Evolutionary conservation across 1,140 invertebrate genomes (phyloP), one percentile per base, ranked within the genome.

Genomic region (Hylyphantes graminicola): DNA sequence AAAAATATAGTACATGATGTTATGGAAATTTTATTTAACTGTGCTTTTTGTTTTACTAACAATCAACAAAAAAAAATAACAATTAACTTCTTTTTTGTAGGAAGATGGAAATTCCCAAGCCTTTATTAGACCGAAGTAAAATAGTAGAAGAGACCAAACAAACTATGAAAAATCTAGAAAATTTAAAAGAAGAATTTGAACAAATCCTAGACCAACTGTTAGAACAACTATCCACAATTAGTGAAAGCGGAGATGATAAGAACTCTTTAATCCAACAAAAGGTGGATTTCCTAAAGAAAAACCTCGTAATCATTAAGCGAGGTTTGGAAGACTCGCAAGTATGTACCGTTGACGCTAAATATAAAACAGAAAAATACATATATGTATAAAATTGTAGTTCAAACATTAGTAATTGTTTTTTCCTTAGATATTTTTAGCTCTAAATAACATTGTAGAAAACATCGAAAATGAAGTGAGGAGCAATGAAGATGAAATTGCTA

Each of bases 261-360:
- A 80, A 80, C 51, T 80, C 77, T 15, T 35, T 80, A 8, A 80
- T 80, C 19, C 13, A 80, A 50, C 65, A 80, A 70, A 80, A 80
- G 70, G 77, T 80, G n/a, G 77, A 80, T 11, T 65, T 68, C 17
- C 59, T 80, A 17, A 70, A 59, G 12, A 80, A 80, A 50, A 59
- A 80, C 59, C 59, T 80, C 17, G 15, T 70, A 10, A 48, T 65
- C 12, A 80, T 80, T 51, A 55, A 80, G n/a, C 17, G 77, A 57
- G 77, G 77, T 19, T 35, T 80, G 51, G 77, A 53, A n/a, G 77
- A 80, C 48, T 68, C 77, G 11, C 65, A 80, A 17, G 77, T 80
- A 80, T 70, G 65, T 7, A 57, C 35, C 35, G 35, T 35, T 35
- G 35, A 35, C 35, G 35, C 35, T 35, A 35, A 35, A 35, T 35